phyloP scores from a whole-genome alignment of 2,797 vertebrate genomes.

The Argyrosomus regius region DNA sequence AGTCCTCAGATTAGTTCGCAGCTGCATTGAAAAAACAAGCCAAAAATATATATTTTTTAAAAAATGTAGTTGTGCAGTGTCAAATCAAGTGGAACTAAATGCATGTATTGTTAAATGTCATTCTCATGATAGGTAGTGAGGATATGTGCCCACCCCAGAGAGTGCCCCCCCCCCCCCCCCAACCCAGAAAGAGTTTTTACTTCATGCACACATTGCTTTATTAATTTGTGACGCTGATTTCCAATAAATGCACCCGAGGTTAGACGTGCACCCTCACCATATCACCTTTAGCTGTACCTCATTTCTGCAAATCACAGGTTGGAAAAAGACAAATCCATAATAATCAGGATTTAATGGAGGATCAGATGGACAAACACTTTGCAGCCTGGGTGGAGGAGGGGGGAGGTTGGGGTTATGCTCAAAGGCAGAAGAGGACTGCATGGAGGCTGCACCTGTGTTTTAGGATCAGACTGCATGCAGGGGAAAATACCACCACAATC shows the following conservation, averaged over 20 bases:
- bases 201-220: background rate
- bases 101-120: background rate
- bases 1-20: constrained; percentile 12
- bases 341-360: constrained; percentile 78
- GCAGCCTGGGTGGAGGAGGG: constrained; percentile 27
- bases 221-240: constrained; percentile 16
- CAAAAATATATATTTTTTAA: no score
- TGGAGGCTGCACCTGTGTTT: constrained; percentile 81
- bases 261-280: background rate
- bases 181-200: background rate
- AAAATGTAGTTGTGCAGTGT: background rate
- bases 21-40: constrained; percentile 38
- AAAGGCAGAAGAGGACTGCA: constrained; percentile 42
- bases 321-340: constrained; percentile 74
- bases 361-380: constrained; percentile 77
- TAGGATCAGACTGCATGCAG: constrained; percentile 78
- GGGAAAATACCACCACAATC: constrained; percentile 65
- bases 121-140: background rate
- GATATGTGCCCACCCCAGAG: no score
- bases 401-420: constrained; percentile 34
- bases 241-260: constrained; percentile 13
- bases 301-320: constrained; percentile 59
- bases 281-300: constrained; percentile 37
- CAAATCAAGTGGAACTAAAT: constrained; percentile 19
- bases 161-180: no score